Base-by-base conservation (phyloP, 2,797 vertebrate species). In the Leucoraja ocellata region DNA sequence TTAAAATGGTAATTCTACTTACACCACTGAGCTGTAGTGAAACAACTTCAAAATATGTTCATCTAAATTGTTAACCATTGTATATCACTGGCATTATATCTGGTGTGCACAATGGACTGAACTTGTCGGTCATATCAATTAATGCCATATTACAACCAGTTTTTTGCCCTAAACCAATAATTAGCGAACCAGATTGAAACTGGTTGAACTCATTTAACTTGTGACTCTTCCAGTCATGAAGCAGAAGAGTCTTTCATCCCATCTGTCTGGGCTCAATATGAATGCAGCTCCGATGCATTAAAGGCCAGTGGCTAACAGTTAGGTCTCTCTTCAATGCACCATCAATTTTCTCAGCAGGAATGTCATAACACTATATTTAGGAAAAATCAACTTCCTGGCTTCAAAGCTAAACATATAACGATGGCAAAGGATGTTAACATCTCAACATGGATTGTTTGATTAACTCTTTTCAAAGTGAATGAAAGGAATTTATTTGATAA, bases 291-390 rank as follows among this genome's bases (percentile, higher is more conserved):
- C n/a, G 13, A 88, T 68, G 54, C 46, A 81, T 81, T 36, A 81
- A 54, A 81, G 25, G 58, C 84, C 84, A 32, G 61, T 65, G 61
- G 61, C 84, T 68, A 88, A 88, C 84, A 36, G 84, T 36, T n/a
- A 88, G 84, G 18, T 88, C 84, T 36, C 61, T 65, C 28, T 88
- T n/a, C 63, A 68, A 88, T 88, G 36, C 83, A 68, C n/a, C 84
- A 36, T n/a, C 84, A 86, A 86, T 88, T 88, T 88, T 88, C 84
- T 88, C 84, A 68, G 84, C 84, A 86, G 58, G 83, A 86, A 65
- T 86, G 83, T 86, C 83, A 86, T 65, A 58, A 86, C 83, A 86
- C 83, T 63, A 68, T 88, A 88, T 88, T 88, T 68, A 88, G 84
- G 65, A 88, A 78, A 78, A 86, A 86, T n/a, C 58, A 86, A 68